Evolutionary conservation across 2,888 invertebrate genomes (phyloP), one percentile per base, ranked within the genome.

Genomic region (Notodonta ziczac): DNA sequence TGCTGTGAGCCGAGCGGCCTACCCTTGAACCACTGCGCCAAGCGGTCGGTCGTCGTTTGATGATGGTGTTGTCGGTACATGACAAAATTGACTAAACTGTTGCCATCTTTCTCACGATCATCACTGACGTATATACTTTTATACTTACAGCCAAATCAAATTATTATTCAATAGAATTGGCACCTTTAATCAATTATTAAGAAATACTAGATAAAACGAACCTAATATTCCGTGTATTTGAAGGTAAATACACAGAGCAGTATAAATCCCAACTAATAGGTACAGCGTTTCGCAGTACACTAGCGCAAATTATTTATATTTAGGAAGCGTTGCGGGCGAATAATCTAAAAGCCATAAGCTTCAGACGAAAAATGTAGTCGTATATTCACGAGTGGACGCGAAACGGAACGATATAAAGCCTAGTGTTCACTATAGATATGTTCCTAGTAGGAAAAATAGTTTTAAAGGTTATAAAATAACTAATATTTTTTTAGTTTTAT

Each of bases 291-390:
- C 39, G 6, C n/a, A 48, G 14, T 48, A 60, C 62, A 69, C 69
- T 62, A 66, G 69, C 61, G 65, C 67, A 74, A 77, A 77, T 76
- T 74, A 77, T 77, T 75, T 78, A 75, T 76, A 76, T 79, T 76
- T 79, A 72, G 77, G 77, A 78, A 81, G 80, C 80, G 75, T 76
- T 75, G 77, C 78, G 63, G 66, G 73, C 76, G 80, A 86, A 86
- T 88, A 85, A 90, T 89, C 89, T 88, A 84, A 90, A 89, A 90
- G 89, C 90, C 88, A 86, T 88, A 88, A 89, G 89, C 90, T 86
- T 81, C 74, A 80, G 81, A 84, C 88, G 88, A 89, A 91, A 91
- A 91, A 91, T 90, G 82, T 82, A 81, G 83, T 79, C 79, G 80
- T 81, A 80, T 78, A 83, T 83, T 86, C 79, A 73, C 72, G 74